Percentiles rank a stretch among this genome's conserved stretches.
Evolutionary conservation across 2,113 vertebrate genomes (phyloP).

Genomic region (Poeciliopsis turrubarensis): DNA sequence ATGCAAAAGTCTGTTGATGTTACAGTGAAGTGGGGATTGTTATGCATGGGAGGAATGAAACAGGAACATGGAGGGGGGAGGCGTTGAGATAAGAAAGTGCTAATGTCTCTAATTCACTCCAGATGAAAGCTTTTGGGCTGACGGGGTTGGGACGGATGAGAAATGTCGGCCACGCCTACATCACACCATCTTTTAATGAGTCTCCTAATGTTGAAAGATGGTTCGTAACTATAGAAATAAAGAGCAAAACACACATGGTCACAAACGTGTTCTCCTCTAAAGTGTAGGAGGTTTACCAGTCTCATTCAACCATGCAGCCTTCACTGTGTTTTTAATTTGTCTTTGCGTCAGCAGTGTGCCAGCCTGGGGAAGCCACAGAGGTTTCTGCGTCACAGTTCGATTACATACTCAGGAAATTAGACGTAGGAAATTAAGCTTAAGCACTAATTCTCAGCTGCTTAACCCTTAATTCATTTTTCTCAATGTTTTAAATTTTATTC

Average conservation of each 20-base stretch:
- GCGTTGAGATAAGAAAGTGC: slow-evolving; percentile 59
- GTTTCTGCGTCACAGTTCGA: neutral
- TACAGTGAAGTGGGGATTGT: slow-evolving; percentile 17
- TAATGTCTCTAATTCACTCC: slow-evolving; percentile 59
- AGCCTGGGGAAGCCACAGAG: neutral
- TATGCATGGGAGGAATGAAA: slow-evolving; percentile 20
- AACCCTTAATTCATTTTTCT: neutral
- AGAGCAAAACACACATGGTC: slow-evolving; percentile 15
- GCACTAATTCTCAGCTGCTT: too few species aligned
- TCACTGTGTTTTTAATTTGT: neutral
- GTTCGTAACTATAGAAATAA: slow-evolving; percentile 28
- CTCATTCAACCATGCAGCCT: neutral
- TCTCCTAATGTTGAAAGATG: slow-evolving; percentile 3
- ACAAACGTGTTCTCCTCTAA: neutral
- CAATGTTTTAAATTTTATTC: neutral
- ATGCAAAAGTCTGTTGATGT: neutral
- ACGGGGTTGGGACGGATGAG: slow-evolving; percentile 4
- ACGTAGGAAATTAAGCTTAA: neutral
- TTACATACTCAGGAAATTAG: neutral
- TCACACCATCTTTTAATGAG: slow-evolving; percentile 40
- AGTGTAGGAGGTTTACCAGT: neutral
- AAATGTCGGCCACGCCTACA: slow-evolving; percentile 38
- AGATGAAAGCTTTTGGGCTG: slow-evolving; percentile 53
- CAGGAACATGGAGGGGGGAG: slow-evolving; percentile 31
- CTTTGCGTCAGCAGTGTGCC: slow-evolving; percentile 7